Conservation (phyloP, 2,797 vertebrate species). For the Xerus rutilus region DNA sequence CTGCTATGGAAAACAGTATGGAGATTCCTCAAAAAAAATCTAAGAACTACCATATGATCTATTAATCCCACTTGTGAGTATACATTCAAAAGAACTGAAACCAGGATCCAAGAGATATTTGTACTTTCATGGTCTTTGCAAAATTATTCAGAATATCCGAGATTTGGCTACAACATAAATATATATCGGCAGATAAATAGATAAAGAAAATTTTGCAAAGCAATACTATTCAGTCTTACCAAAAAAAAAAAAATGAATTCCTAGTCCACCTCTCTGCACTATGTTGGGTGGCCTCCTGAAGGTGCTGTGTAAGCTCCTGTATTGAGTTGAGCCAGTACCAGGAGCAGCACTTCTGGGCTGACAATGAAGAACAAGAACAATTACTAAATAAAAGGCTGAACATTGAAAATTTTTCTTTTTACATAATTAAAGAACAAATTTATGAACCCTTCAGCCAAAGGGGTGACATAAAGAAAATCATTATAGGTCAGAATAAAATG, state of each 20-base stretch:
- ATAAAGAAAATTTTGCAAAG: neutral
- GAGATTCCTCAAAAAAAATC: neutral
- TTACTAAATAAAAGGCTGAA: slow-evolving; percentile 91
- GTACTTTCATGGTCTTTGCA: neutral
- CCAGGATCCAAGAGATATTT: neutral
- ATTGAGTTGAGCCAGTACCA: neutral
- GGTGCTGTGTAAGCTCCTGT: neutral
- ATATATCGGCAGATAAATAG: neutral
- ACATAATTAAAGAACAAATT: slow-evolving; percentile 95
- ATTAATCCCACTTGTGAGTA: neutral
- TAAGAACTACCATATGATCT: neutral
- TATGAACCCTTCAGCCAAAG: slow-evolving; percentile 94
- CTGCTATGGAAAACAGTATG: neutral
- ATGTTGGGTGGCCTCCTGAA: neutral
- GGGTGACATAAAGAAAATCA: slow-evolving; percentile 93
- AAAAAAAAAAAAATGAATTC: neutral
- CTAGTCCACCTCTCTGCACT: neutral
- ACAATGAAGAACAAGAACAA: slow-evolving; percentile 92
- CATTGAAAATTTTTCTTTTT: slow-evolving; percentile 95
- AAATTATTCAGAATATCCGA: neutral
- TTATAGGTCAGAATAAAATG: slow-evolving; percentile 94
- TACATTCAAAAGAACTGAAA: neutral
- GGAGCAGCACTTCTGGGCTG: slow-evolving; percentile 87
- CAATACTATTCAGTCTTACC: neutral
- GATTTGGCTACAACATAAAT: neutral